A percentile compares a stretch with the other conserved stretches of the same genome.
Evolutionary conservation across 2,797 vertebrate species (phyloP).

Genomic region (Macroramphosus scolopax): DNA sequence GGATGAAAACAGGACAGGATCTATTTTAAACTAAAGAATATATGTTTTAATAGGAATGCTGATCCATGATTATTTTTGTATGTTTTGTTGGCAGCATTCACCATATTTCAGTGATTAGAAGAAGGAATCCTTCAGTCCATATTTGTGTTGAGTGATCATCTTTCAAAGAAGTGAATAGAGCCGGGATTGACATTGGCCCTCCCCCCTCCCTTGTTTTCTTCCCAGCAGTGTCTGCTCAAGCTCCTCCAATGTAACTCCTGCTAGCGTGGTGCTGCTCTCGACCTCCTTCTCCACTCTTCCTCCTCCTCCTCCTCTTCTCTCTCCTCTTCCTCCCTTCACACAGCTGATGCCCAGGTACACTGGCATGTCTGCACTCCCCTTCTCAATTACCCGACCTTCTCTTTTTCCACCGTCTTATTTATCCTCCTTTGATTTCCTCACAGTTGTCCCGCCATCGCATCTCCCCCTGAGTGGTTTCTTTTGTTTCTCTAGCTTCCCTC

Average conservation of each 20-base stretch:
- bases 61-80: not conserved
- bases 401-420: not conserved
- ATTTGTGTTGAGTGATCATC: slow-evolving; percentile 38
- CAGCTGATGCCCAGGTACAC: slow-evolving; percentile 78
- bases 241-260: slow-evolving; percentile 75
- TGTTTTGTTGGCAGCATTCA: slow-evolving; percentile 7
- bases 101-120: not conserved
- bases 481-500: slow-evolving; percentile 8
- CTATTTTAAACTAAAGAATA: slow-evolving; percentile 6
- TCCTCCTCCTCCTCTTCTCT: slow-evolving; percentile 77
- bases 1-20: slow-evolving; percentile 3
- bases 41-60: slow-evolving; percentile 1
- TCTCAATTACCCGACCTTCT: not conserved
- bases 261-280: slow-evolving; percentile 79
- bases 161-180: slow-evolving; percentile 26
- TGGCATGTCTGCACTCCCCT: slow-evolving; percentile 64
- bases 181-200: slow-evolving; percentile 44
- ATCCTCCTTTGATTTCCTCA: slow-evolving; percentile 9
- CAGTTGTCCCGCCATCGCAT: slow-evolving; percentile 14
- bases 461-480: slow-evolving; percentile 3
- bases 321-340: slow-evolving; percentile 72
- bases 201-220: slow-evolving; percentile 48
- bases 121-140: slow-evolving; percentile 15
- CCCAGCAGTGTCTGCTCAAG: slow-evolving; percentile 73
- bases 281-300: slow-evolving; percentile 78